Percentiles rank a stretch among this genome's conserved stretches.
phyloP scores from a whole-genome alignment of 2,797 vertebrate genomes.

The Diplodus sargus region DNA sequence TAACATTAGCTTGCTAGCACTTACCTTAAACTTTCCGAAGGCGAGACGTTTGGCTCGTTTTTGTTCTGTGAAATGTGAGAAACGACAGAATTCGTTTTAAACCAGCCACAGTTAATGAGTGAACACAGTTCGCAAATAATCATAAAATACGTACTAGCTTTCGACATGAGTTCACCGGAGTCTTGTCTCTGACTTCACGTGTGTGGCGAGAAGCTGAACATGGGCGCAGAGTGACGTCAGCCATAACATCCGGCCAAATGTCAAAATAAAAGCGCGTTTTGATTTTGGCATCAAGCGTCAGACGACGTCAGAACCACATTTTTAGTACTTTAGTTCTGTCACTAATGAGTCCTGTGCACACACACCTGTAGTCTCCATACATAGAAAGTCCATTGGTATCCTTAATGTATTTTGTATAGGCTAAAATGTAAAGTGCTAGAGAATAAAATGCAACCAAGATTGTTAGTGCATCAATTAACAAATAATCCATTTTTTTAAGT shows the following conservation, averaged over 20 bases:
- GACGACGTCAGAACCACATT: too few relatives aligned
- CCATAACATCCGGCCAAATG: constrained; percentile 55
- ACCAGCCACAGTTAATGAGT: accelerated
- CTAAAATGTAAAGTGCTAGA: too few relatives aligned
- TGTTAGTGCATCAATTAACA: too few relatives aligned
- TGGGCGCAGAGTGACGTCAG: constrained; percentile 24
- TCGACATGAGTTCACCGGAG: constrained; percentile 73
- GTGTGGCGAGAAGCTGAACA: constrained; percentile 8
- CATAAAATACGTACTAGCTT: constrained; percentile 80
- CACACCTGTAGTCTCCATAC: too few relatives aligned
- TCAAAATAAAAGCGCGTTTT: constrained; percentile 69
- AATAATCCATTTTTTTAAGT: too few relatives aligned
- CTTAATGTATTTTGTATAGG: too few relatives aligned
- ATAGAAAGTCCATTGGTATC: too few relatives aligned
- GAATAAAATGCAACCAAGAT: too few relatives aligned
- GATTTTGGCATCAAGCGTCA: background rate
- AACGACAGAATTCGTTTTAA: constrained; percentile 7
- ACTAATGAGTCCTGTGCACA: too few relatives aligned
- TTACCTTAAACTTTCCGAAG: constrained; percentile 82
- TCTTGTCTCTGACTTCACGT: constrained; percentile 62
- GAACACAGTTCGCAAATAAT: background rate
- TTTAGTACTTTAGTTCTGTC: too few relatives aligned
- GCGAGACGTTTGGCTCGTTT: constrained; percentile 83
- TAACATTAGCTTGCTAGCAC: constrained; percentile 16
- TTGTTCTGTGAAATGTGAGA: constrained; percentile 78